These are phyloP conservation scores for Chiridota heheva DNA, from an alignment of 35 echinoderm and acorn worm genomes.

Conservation along the genomic window DNA sequence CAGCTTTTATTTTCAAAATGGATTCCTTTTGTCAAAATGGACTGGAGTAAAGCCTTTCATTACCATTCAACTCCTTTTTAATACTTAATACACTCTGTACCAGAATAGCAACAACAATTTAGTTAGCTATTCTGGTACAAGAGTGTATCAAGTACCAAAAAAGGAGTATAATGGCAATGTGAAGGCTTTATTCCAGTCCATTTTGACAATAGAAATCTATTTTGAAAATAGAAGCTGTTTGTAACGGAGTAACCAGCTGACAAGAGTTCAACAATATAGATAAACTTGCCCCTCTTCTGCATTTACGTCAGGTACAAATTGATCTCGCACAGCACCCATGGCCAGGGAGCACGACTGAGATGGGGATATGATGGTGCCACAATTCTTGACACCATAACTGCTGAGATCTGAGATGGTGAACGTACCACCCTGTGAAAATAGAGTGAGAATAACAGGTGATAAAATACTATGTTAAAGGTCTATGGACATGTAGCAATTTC, in stretches of 20 bases:
- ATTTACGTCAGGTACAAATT: constrained; percentile 72
- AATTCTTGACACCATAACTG: constrained; percentile 71
- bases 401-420: constrained; percentile 87
- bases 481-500: neutral
- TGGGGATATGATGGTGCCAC: constrained; percentile 82
- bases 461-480: neutral
- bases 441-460: neutral
- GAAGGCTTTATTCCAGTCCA: too few relatives aligned
- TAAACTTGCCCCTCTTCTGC: constrained; percentile 84
- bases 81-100: too few relatives aligned
- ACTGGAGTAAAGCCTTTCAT: too few relatives aligned
- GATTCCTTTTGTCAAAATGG: too few relatives aligned
- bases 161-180: too few relatives aligned
- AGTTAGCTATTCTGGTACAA: too few relatives aligned
- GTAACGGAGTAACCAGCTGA: neutral
- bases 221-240: too few relatives aligned
- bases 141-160: too few relatives aligned
- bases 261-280: neutral
- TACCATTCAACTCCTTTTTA: too few relatives aligned
- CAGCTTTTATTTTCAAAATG: too few relatives aligned
- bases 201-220: too few relatives aligned
- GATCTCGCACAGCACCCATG: constrained; percentile 72
- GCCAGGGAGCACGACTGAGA: constrained; percentile 88
- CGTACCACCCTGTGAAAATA: constrained; percentile 68
- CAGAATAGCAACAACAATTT: too few relatives aligned